Conservation (phyloP, 2,797 vertebrate genomes). For the Oreonectes daqikongensis region DNA sequence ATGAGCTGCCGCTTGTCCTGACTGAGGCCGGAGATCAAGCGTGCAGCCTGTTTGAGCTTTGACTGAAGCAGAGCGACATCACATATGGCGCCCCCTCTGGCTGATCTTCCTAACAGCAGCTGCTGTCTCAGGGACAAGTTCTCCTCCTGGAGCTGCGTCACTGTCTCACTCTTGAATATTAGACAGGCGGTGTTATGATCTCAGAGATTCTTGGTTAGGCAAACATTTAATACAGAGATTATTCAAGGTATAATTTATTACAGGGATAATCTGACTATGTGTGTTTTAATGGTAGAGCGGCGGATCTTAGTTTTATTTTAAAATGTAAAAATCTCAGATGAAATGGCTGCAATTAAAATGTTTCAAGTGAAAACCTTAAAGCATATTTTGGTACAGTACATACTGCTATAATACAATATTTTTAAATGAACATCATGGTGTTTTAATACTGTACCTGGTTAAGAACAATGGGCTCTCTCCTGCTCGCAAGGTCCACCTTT, state of each 20-base stretch:
- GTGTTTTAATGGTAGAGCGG: neutral
- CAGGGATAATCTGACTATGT: neutral
- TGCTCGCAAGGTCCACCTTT: slow-evolving; percentile 70
- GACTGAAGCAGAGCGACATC: slow-evolving; percentile 59
- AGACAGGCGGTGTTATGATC: neutral
- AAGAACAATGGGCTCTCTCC: slow-evolving; percentile 65
- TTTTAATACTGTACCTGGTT: slow-evolving; percentile 58
- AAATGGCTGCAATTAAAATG: neutral
- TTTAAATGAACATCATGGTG: neutral
- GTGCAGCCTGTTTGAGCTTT: slow-evolving; percentile 80
- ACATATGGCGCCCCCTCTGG: slow-evolving; percentile 20
- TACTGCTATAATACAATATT: too few relatives aligned
- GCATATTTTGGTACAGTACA: too few relatives aligned
- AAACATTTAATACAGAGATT: too few relatives aligned
- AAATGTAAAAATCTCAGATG: neutral
- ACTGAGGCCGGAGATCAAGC: slow-evolving; percentile 76
- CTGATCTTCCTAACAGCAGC: slow-evolving; percentile 41
- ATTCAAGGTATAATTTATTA: neutral
- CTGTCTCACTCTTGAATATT: slow-evolving; percentile 64
- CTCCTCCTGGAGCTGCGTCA: slow-evolving; percentile 67
- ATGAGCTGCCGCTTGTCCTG: slow-evolving; percentile 85
- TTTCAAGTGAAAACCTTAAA: too few relatives aligned
- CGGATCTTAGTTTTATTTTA: neutral
- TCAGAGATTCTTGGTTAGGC: neutral
- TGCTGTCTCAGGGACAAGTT: slow-evolving; percentile 63